Conservation (phyloP, 2,113 vertebrate species). For the Cyanocitta stelleri region DNA sequence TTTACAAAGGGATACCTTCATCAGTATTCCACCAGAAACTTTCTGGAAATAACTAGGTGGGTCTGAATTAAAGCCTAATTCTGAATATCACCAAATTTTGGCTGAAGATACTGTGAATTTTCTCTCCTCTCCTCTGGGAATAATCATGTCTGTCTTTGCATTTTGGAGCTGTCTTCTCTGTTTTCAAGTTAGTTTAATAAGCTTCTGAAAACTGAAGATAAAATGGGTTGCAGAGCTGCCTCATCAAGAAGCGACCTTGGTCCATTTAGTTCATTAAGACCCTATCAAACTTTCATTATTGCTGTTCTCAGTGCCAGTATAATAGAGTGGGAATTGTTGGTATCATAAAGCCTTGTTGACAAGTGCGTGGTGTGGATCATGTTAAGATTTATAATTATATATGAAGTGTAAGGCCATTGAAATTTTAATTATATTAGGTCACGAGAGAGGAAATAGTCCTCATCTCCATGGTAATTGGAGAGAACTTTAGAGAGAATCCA, state of each 20-base stretch:
- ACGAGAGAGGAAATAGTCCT: too few relatives aligned
- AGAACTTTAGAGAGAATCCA: too few relatives aligned
- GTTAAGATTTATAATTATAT: too few relatives aligned
- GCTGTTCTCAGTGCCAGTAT: neutral
- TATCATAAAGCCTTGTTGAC: too few relatives aligned
- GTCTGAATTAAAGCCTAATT: neutral
- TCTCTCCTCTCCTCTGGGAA: neutral
- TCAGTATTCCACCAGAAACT: neutral
- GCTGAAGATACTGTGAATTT: neutral
- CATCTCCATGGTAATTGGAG: too few relatives aligned
- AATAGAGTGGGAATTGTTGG: too few relatives aligned
- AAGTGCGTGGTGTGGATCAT: too few relatives aligned
- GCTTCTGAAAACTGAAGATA: neutral
- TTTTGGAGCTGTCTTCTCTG: neutral
- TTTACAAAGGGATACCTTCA: neutral
- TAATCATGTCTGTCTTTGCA: neutral
- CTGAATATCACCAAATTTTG: neutral
- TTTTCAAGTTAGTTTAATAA: conserved; percentile 37
- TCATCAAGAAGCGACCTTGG: neutral
- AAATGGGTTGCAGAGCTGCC: neutral
- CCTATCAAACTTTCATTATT: neutral
- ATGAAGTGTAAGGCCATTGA: too few relatives aligned
- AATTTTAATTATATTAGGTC: too few relatives aligned
- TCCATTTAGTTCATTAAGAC: conserved; percentile 6
- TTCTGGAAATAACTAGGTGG: neutral